Evolutionary conservation across 2,888 invertebrate genomes (phyloP), one percentile per base, ranked within the genome.

Genomic region (Drosophila maculinotata): DNA sequence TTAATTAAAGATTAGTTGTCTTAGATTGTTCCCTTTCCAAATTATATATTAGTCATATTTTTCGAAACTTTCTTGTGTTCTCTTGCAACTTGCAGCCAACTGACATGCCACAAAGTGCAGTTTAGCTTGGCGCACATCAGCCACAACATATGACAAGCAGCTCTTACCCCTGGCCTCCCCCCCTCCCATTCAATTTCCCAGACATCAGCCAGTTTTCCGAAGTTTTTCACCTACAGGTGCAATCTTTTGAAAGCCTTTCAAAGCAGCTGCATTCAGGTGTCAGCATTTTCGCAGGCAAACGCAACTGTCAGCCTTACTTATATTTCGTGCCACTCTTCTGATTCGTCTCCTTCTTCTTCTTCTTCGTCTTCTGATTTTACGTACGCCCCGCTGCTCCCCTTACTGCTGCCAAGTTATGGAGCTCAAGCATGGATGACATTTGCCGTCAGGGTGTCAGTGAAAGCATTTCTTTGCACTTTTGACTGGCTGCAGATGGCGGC

Each of bases 351-450:
- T 25, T n/a, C n/a, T 10, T 6, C 8, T 6, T 30, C 30, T 36
- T 25, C 30, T 14, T 12, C 9, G n/a, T 28, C 17, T 45, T 10
- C 7, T 28, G 26, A 10, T 12, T 14, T 23, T 26, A 9, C n/a
- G 25, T 12, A 6, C 7, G n/a, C n/a, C n/a, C n/a, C n/a, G n/a
- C n/a, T n/a, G n/a, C n/a, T n/a, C n/a, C n/a, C n/a, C n/a, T n/a
- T 17, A 6, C 2, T 15, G 25, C 25, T 30, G 20, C 38, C 35
- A 53, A 39, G 51, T 44, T 41, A n/a, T n/a, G n/a, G n/a, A n/a
- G n/a, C n/a, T n/a, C n/a, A n/a, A n/a, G n/a, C n/a, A n/a, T 28
- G 42, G 35, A 48, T 69, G 72, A 64, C 75, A 60, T 58, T 41
- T 48, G 30, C 15, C 31, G 70, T 57, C 52, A 52, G 35, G 28